Base-by-base conservation (phyloP, 2,113 vertebrate genomes). In the Phylloscopus whistleri region DNA sequence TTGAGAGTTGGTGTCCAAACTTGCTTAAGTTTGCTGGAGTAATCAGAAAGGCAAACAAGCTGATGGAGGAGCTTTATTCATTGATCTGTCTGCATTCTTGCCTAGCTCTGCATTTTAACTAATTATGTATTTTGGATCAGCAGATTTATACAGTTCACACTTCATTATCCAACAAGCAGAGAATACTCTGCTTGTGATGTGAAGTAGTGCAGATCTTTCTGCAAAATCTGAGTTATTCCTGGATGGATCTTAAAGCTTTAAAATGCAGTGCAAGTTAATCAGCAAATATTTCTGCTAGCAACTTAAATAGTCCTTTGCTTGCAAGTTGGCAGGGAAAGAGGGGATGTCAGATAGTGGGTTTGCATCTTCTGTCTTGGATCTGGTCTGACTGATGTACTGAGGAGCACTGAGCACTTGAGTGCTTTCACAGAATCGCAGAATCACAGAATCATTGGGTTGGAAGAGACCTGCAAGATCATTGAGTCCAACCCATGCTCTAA, bases 51-150 rank as follows among this genome's bases (percentile, higher is more conserved):
- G 83, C 91, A 92, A 90, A 82, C 46, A 88, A 86, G 73, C 58
- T 86, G 85, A 92, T 63, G 55, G 74, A 90, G 75, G 73, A 90
- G 24, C 67, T 85, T 79, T 90, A 76, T 79, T 92, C 90, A 72
- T 94, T 92, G 95, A 89, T 64, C 60, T 84, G 28, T 88, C 86
- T 78, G 20, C 78, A 37, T 95, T 97, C 92, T 51, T 96, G 93
- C 82, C 39, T 85, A 76, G 64, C 37, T 67, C 64, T 86, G 88
- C 80, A 46, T 92, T 95, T 76, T 75, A 78, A 77, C 85, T 84
- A 78, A 72, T 89, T 59, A 49, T 53, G 35, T 92, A 28, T 93
- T 92, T 94, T 84, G 73, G 62, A 72, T 93, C 91, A 81, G 62
- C 86, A 90, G 68, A 91, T 94, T 91, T 92, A 55, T 78, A 60